A percentile compares a stretch with the other conserved stretches of the same genome.
These are phyloP conservation scores for Butastur rufipennis DNA, from an alignment of 2,113 vertebrate species.

Conservation along the genomic window DNA sequence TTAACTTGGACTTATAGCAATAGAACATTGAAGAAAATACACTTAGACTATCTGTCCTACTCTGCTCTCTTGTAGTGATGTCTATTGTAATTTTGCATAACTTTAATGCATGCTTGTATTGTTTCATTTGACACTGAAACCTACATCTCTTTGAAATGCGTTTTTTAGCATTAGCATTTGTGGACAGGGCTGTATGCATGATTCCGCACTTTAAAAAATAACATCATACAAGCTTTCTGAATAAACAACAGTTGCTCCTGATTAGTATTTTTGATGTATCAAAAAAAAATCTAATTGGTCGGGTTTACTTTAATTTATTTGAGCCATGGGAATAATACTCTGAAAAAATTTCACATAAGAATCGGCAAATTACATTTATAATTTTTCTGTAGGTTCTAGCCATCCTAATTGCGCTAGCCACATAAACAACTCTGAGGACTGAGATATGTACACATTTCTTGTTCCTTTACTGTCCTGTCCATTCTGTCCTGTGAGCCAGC, in stretches of 20 bases:
- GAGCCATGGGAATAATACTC: background rate
- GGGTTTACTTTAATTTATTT: background rate
- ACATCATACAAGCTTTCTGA: background rate
- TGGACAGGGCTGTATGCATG: background rate
- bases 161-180: background rate
- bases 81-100: background rate
- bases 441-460: background rate
- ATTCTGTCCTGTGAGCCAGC: background rate
- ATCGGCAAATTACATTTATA: background rate
- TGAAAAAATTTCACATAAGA: background rate
- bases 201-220: background rate
- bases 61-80: background rate
- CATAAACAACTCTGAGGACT: background rate
- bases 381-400: background rate
- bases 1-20: background rate
- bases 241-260: background rate
- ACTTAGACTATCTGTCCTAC: background rate
- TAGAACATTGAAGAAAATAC: background rate
- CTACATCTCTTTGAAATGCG: background rate
- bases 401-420: background rate
- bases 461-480: background rate
- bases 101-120: background rate
- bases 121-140: background rate
- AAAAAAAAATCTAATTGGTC: background rate
- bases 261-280: background rate